phyloP scores from a whole-genome alignment of 1,140 invertebrate genomes.

The Linepithema humile region DNA sequence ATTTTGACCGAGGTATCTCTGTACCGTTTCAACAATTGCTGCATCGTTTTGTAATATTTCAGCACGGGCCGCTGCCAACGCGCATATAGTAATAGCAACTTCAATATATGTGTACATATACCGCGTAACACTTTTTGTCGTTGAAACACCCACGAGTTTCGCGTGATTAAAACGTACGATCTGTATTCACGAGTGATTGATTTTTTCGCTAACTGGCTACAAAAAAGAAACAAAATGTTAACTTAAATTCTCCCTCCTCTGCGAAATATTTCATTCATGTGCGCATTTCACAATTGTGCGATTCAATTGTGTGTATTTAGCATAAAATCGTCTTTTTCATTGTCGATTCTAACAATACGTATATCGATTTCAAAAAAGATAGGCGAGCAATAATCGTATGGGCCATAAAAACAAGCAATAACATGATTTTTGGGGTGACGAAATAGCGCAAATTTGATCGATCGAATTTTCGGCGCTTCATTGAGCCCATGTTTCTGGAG shows the following conservation, averaged over 20 bases:
- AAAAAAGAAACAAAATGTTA: neutral
- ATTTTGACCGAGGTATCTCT: slow-evolving; percentile 51
- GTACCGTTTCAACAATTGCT: slow-evolving; percentile 48
- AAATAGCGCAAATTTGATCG: neutral
- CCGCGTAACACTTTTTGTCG: slow-evolving; percentile 13
- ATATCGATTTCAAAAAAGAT: no score
- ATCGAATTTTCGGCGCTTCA: slow-evolving; percentile 6
- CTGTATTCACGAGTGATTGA: slow-evolving; percentile 20
- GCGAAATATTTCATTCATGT: neutral
- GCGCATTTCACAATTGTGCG: no score
- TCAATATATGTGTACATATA: neutral
- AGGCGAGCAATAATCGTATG: no score
- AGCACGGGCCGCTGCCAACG: neutral
- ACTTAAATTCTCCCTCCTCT: neutral
- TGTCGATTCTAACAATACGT: no score
- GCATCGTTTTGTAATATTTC: slow-evolving; percentile 55
- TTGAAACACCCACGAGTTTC: slow-evolving; percentile 5
- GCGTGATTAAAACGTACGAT: slow-evolving; percentile 2
- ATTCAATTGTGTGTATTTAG: neutral
- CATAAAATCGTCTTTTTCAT: neutral
- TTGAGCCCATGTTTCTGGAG: neutral
- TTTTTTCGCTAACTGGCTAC: neutral
- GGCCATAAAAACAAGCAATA: neutral
- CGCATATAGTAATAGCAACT: slow-evolving; percentile 17
- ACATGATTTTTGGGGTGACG: neutral